Evolutionary conservation across 2,113 vertebrate species (phyloP).

Genomic region (Harpagus bidentatus): DNA sequence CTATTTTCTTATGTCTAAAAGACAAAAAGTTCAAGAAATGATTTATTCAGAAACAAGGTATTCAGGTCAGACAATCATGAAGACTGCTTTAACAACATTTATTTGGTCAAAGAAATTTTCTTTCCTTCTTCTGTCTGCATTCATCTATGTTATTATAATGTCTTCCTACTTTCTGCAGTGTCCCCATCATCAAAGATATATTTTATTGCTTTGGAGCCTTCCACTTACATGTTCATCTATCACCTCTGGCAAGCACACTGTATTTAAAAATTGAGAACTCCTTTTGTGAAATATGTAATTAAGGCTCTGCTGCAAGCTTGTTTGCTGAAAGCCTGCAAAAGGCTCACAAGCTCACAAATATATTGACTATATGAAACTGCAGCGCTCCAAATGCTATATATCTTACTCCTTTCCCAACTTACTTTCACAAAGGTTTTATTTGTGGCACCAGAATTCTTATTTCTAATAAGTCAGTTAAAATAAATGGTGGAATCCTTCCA

Average conservation of each 20-base stretch:
- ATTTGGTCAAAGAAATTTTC: neutral
- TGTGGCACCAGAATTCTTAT: neutral
- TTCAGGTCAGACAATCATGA: neutral
- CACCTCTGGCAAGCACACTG: neutral
- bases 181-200: neutral
- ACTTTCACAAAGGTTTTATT: neutral
- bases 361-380: neutral
- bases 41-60: neutral
- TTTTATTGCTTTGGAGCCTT: conserved; percentile 25
- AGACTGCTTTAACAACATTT: neutral
- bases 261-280: conserved; percentile 29
- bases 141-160: neutral
- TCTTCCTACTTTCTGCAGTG: neutral
- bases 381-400: neutral
- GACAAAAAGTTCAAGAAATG: neutral
- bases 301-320: neutral
- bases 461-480: conserved; percentile 20
- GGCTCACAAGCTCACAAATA: conserved; percentile 7
- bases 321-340: neutral
- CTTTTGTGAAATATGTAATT: conserved; percentile 16
- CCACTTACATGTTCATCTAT: conserved; percentile 2
- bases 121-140: neutral
- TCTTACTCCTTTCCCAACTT: neutral
- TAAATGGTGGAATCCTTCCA: neutral
- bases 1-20: neutral